A percentile compares a stretch with the other conserved stretches of the same genome.
Evolutionary conservation across 2,113 vertebrate genomes (phyloP).

Genomic region (Cnemophilus loriae): DNA sequence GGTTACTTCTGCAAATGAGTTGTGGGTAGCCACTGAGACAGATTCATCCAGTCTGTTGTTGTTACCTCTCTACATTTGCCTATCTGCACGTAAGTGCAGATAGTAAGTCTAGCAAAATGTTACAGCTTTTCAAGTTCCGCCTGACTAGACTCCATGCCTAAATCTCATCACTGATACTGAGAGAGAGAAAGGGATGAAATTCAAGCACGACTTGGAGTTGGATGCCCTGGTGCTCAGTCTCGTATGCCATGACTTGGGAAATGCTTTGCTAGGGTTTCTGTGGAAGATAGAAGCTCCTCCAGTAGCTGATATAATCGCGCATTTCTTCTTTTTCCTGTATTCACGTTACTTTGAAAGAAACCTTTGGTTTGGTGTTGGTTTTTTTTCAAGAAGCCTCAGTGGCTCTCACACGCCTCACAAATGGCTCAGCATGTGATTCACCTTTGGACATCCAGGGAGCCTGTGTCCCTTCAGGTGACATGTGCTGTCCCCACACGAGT

Average conservation of each 20-base stretch:
- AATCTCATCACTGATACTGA: neutral
- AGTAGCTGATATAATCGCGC: neutral
- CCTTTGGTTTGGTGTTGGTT: neutral
- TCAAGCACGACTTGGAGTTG: neutral
- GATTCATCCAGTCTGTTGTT: neutral
- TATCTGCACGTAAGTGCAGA: neutral
- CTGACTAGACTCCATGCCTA: neutral
- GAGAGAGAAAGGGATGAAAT: neutral
- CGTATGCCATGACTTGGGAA: neutral
- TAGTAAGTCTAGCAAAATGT: neutral
- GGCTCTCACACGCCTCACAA: neutral
- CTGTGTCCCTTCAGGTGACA: neutral
- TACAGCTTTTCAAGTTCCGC: neutral
- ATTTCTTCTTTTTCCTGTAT: neutral
- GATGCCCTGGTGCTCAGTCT: neutral
- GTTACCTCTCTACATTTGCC: neutral
- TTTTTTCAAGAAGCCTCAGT: neutral
- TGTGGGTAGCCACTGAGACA: neutral
- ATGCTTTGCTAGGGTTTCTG: neutral
- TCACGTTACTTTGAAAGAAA: neutral
- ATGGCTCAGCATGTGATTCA: neutral
- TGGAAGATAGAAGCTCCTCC: neutral
- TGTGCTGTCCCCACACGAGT: rapidly evolving
- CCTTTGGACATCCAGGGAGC: neutral
- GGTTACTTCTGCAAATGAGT: neutral